A percentile compares a stretch with the other conserved stretches of the same genome.
These are phyloP conservation scores for Temnothorax nylanderi DNA, from an alignment of 1,140 invertebrate genomes.

Conservation along the genomic window DNA sequence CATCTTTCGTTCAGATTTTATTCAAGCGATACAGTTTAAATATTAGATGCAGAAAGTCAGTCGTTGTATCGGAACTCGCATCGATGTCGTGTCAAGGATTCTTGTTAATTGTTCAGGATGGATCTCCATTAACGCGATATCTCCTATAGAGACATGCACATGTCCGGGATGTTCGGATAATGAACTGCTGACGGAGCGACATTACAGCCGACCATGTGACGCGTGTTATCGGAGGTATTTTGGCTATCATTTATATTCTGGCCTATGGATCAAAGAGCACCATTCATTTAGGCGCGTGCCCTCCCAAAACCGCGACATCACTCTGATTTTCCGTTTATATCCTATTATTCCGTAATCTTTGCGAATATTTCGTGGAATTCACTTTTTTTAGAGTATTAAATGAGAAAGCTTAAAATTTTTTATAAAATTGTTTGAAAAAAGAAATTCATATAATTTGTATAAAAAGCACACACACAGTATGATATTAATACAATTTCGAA, in stretches of 20 bases:
- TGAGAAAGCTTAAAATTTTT: neutral
- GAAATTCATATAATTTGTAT: neutral
- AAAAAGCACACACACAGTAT: neutral
- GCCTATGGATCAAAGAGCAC: slow-evolving; percentile 27
- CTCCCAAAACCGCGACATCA: neutral
- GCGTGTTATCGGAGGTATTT: slow-evolving; percentile 31
- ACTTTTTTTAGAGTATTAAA: neutral
- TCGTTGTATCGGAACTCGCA: neutral
- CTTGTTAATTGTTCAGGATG: slow-evolving; percentile 30
- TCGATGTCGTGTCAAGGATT: slow-evolving; percentile 5
- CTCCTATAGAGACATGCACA: slow-evolving; percentile 26
- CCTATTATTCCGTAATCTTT: neutral
- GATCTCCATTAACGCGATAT: slow-evolving; percentile 46
- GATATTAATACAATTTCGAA: neutral
- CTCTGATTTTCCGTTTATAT: neutral
- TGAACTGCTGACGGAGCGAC: slow-evolving; percentile 39
- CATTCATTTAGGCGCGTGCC: slow-evolving; percentile 1
- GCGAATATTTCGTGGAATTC: neutral
- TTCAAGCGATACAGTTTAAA: neutral
- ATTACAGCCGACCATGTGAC: slow-evolving; percentile 10
- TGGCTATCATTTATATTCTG: slow-evolving; percentile 42
- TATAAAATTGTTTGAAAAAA: neutral
- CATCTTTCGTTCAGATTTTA: neutral
- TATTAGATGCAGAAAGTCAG: neutral
- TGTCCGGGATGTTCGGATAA: slow-evolving; percentile 46